Conservation (phyloP, 2,797 vertebrate genomes). For the Cyprinodon diabolis region DNA sequence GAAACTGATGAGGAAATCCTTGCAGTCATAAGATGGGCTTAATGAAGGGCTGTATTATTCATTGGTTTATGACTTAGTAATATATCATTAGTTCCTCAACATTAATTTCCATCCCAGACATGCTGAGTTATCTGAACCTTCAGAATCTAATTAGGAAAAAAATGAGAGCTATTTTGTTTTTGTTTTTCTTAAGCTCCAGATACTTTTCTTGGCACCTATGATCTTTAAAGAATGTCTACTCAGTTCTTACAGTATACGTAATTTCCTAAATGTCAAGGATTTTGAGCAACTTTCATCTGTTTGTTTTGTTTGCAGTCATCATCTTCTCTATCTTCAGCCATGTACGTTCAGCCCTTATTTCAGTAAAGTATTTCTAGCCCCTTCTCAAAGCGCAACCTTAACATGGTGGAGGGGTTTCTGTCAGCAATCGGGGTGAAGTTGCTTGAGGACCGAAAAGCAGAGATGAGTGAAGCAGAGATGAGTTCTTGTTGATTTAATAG, state of each 20-base stretch:
- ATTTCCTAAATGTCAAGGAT: not conserved
- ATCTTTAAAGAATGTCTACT: not conserved
- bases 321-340: not conserved
- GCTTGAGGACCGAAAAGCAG: too few species aligned
- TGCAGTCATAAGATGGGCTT: not conserved
- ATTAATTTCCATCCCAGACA: not conserved
- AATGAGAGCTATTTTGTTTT: not conserved
- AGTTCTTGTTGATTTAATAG: too few species aligned
- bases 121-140: not conserved
- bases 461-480: too few species aligned
- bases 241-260: not conserved
- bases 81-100: not conserved
- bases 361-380: not conserved
- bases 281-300: not conserved
- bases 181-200: not conserved
- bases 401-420: too few species aligned
- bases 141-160: not conserved
- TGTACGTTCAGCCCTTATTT: slow-evolving; percentile 5
- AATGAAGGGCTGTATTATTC: not conserved
- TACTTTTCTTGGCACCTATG: not conserved
- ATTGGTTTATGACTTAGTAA: not conserved
- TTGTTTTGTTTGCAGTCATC: slow-evolving; percentile 2
- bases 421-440: too few species aligned
- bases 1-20: too few species aligned
- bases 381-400: too few species aligned